phyloP scores from a whole-genome alignment of 2,113 vertebrate genomes.

The Pelecanus crispus region DNA sequence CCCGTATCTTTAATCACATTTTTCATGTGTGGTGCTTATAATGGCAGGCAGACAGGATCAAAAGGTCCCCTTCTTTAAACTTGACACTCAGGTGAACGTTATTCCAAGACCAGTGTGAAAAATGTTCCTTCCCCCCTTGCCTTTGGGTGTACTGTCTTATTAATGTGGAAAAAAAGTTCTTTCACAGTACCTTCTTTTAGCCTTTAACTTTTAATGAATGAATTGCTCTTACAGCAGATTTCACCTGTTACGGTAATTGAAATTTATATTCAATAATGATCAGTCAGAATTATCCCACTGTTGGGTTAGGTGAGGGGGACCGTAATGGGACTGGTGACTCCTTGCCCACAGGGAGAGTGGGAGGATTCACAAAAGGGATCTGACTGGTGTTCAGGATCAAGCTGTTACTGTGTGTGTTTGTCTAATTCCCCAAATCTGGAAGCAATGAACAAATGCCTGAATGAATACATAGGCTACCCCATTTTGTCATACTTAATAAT shows the following conservation, averaged over 20 bases:
- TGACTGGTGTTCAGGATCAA: background rate
- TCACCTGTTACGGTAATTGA: background rate
- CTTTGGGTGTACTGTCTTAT: background rate
- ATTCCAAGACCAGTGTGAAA: background rate
- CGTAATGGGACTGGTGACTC: background rate
- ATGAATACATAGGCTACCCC: background rate
- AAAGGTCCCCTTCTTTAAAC: background rate
- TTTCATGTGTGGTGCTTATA: background rate
- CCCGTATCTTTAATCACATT: background rate
- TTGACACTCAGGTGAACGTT: background rate
- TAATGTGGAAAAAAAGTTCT: background rate
- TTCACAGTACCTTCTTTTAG: background rate
- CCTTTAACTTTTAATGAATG: background rate
- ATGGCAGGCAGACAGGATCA: background rate
- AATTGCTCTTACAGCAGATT: background rate
- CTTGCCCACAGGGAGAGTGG: background rate
- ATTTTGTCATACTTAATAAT: background rate
- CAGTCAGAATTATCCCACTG: background rate
- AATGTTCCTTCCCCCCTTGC: too few relatives aligned
- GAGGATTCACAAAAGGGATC: background rate
- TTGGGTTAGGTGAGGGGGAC: background rate
- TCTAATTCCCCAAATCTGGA: background rate
- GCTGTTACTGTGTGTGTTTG: background rate
- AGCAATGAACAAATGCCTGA: background rate
- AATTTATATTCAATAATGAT: background rate